phyloP scores from a whole-genome alignment of 1,140 invertebrate genomes.

The Bombus balteatus region DNA sequence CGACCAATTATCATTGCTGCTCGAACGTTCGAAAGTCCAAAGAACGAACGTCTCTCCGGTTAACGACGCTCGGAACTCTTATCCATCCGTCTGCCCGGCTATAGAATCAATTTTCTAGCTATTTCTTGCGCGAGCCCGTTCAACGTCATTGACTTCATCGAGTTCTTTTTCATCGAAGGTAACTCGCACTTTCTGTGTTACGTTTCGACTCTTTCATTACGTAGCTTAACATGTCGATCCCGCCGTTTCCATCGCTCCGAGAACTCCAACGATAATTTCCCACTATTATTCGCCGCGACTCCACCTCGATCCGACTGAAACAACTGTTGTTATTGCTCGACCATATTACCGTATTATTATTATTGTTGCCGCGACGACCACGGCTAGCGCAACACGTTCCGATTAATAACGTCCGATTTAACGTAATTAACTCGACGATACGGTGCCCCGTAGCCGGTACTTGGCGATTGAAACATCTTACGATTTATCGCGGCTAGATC shows the following conservation, averaged over 20 bases:
- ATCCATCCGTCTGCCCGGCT: background rate
- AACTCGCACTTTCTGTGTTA: background rate
- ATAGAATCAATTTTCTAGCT: background rate
- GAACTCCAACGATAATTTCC: background rate
- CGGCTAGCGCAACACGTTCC: background rate
- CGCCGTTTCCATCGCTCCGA: background rate
- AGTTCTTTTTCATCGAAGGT: background rate
- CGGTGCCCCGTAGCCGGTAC: background rate
- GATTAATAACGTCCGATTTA: constrained; percentile 36
- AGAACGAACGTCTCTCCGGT: background rate
- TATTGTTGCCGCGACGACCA: background rate
- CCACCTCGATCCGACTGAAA: background rate
- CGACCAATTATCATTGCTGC: background rate
- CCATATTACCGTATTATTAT: background rate
- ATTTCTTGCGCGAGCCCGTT: background rate
- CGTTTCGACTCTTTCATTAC: background rate
- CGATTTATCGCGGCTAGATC: constrained; percentile 15
- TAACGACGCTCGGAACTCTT: background rate
- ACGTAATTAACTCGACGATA: constrained; percentile 30
- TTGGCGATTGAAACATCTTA: background rate
- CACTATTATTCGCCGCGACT: background rate
- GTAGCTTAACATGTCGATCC: background rate
- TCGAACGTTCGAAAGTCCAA: background rate
- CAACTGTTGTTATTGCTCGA: background rate
- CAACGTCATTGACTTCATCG: background rate